Evolutionary conservation across 2,797 vertebrate genomes (phyloP).

Genomic region (Myiotriccus ornatus): DNA sequence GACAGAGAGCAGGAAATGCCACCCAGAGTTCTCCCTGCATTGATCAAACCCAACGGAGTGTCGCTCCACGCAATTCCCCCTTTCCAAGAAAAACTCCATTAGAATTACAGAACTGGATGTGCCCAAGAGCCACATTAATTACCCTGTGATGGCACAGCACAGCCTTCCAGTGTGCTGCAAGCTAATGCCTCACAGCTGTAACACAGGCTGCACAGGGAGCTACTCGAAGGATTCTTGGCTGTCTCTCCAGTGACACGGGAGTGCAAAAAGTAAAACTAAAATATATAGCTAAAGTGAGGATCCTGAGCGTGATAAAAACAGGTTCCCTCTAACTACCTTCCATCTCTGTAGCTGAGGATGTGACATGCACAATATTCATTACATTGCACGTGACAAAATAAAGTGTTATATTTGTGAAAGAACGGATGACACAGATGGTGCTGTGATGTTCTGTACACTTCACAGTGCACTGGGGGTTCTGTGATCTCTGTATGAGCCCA

Average conservation of each 20-base stretch:
- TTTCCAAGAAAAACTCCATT: neutral
- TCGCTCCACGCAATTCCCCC: neutral
- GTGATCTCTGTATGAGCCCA: neutral
- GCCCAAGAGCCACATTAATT: neutral
- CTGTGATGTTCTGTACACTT: neutral
- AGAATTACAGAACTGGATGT: neutral
- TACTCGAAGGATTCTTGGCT: neutral
- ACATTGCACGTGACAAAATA: neutral
- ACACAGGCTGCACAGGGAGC: neutral
- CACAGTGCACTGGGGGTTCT: neutral
- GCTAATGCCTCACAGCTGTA: conserved; percentile 1
- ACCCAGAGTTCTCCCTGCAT: neutral
- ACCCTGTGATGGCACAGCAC: neutral
- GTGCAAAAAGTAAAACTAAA: neutral
- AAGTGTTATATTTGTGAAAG: neutral
- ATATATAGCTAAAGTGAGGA: neutral
- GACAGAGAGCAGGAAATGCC: neutral
- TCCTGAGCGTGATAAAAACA: neutral
- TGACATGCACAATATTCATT: neutral
- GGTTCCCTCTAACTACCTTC: neutral
- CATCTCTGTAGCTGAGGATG: neutral
- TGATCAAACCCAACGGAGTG: neutral
- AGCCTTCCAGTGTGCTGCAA: neutral
- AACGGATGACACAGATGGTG: neutral
- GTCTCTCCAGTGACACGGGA: neutral